Percentiles rank a stretch among this genome's conserved stretches.
Conservation (phyloP, 2,113 vertebrate genomes). For the Spheniscus mendiculus region DNA sequence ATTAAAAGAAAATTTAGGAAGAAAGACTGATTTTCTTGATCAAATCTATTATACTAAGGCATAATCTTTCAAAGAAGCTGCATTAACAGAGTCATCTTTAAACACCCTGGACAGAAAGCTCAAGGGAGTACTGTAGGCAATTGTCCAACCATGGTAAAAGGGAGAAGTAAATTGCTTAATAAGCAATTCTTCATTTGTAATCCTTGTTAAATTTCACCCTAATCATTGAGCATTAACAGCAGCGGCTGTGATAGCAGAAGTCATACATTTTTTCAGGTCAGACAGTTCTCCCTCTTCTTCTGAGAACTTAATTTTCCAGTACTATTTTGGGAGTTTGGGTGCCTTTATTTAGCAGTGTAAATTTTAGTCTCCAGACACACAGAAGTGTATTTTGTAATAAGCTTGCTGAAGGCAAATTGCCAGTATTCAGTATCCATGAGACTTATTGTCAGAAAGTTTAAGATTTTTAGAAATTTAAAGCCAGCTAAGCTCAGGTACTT, state of each 20-base stretch:
- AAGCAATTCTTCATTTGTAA: not conserved
- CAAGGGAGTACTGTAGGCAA: not conserved
- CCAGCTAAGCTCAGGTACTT: not conserved
- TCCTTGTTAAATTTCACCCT: slow-evolving; percentile 9
- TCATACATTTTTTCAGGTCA: not conserved
- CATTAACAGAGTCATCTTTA: not conserved
- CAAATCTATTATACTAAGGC: not conserved
- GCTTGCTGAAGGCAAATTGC: not conserved
- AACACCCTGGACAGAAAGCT: not conserved
- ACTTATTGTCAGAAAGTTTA: not conserved
- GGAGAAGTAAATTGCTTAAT: slow-evolving; percentile 19
- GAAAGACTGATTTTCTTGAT: not conserved
- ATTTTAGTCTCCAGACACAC: not conserved
- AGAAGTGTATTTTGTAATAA: not conserved
- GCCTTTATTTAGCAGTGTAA: not conserved
- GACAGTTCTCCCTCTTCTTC: slow-evolving; percentile 7
- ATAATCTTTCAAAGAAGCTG: not conserved
- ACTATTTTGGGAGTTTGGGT: not conserved
- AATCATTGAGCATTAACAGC: not conserved
- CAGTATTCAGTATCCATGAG: not conserved
- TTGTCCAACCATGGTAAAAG: slow-evolving; percentile 2
- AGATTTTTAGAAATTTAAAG: not conserved
- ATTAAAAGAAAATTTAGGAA: not conserved
- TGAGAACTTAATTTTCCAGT: not conserved
- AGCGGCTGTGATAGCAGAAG: not conserved